Conservation (phyloP, 2,113 vertebrate species). For the Hucho hucho region DNA sequence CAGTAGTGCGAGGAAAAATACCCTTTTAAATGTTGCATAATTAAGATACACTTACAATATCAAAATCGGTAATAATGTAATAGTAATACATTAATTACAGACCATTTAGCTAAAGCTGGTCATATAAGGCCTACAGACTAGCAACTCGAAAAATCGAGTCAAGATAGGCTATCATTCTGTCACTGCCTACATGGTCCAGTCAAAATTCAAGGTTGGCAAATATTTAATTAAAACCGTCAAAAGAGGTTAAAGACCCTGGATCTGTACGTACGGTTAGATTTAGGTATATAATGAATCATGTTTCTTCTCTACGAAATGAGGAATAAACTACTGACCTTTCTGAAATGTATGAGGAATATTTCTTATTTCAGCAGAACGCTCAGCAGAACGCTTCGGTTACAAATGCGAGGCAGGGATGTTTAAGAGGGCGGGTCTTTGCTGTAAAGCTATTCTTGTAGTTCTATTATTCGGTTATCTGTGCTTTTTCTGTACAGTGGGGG, state of each 20-base stretch:
- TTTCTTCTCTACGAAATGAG: background rate
- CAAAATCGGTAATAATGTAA: too few relatives aligned
- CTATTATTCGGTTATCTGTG: background rate
- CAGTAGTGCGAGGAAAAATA: too few relatives aligned
- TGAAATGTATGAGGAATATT: background rate
- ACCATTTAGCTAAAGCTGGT: too few relatives aligned
- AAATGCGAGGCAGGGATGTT: conserved; percentile 26
- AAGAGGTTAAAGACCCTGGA: too few relatives aligned
- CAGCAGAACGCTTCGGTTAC: background rate
- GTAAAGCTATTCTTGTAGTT: conserved; percentile 42
- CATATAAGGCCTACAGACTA: too few relatives aligned
- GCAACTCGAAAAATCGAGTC: too few relatives aligned
- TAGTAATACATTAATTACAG: too few relatives aligned
- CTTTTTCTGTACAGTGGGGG: background rate
- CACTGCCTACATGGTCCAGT: background rate
- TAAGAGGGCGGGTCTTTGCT: conserved; percentile 22
- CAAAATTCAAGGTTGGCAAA: conserved; percentile 46
- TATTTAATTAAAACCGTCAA: background rate
- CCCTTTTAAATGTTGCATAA: too few relatives aligned
- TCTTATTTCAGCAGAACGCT: background rate
- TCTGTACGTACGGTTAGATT: background rate
- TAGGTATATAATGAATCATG: background rate
- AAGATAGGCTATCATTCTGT: background rate
- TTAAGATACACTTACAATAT: too few relatives aligned
- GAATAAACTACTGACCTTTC: conserved; percentile 34